Conservation (phyloP, 2,113 vertebrate genomes). For the Poeciliopsis prolifica region DNA sequence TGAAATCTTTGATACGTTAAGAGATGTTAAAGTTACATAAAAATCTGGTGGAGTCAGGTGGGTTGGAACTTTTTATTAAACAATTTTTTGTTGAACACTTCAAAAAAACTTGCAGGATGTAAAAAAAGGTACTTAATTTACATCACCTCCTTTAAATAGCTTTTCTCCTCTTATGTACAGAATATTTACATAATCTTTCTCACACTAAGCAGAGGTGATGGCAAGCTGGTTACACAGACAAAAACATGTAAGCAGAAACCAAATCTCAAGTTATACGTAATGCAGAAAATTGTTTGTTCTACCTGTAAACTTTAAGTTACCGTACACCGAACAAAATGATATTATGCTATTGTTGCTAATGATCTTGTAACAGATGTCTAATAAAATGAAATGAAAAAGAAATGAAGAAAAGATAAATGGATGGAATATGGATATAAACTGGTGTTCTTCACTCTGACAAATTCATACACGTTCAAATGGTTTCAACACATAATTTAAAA, state of each 20-base stretch:
- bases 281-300: neutral
- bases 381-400: neutral
- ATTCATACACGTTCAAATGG: neutral
- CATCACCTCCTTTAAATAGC: conserved; percentile 49
- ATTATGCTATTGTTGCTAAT: neutral
- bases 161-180: conserved; percentile 52
- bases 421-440: neutral
- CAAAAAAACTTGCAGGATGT: conserved; percentile 7
- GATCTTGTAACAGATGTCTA: too few relatives aligned
- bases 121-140: conserved; percentile 59
- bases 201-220: neutral
- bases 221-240: neutral
- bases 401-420: neutral
- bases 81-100: neutral
- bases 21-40: too few relatives aligned
- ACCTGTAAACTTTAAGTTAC: conserved; percentile 2
- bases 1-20: too few relatives aligned
- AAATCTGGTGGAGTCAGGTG: neutral
- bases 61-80: conserved; percentile 19
- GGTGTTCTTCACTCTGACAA: neutral
- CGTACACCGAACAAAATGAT: neutral
- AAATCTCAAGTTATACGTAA: neutral
- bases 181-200: conserved; percentile 54
- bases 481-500: neutral
- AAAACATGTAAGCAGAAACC: neutral